Percentiles rank a stretch among this genome's conserved stretches.
phyloP scores from a whole-genome alignment of 2,888 invertebrate species.

The Leptothorax acervorum region DNA sequence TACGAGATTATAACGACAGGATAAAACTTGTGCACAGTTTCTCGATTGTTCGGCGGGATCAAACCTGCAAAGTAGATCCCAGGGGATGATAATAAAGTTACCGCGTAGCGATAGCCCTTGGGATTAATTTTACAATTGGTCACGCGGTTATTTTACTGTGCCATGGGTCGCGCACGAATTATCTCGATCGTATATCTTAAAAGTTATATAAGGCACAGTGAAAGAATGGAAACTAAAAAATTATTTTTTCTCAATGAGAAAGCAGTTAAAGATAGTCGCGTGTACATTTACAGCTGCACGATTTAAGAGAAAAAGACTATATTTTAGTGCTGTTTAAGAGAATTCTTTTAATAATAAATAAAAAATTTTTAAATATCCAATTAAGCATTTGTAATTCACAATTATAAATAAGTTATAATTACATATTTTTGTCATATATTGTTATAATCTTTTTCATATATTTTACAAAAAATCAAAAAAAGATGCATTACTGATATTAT shows the following conservation, averaged over 20 bases:
- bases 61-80: constrained; percentile 59
- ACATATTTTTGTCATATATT: background rate
- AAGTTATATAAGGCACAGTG: background rate
- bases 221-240: constrained; percentile 1
- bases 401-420: background rate
- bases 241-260: background rate
- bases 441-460: background rate
- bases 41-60: constrained; percentile 49
- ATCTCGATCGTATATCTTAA: constrained; percentile 13
- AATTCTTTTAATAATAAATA: no score
- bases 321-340: background rate
- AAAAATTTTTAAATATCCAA: no score
- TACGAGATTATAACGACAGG: constrained; percentile 57
- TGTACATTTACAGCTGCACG: background rate
- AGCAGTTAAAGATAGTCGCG: background rate
- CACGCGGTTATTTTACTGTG: constrained; percentile 29
- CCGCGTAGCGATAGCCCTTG: constrained; percentile 41
- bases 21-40: constrained; percentile 57
- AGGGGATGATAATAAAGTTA: constrained; percentile 59
- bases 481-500: background rate
- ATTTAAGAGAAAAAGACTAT: background rate
- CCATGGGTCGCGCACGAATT: background rate
- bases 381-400: background rate
- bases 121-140: constrained; percentile 61
- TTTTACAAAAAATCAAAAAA: background rate